Evolutionary conservation across 2,113 vertebrate species (phyloP).

Genomic region (Ascaphus truei): DNA sequence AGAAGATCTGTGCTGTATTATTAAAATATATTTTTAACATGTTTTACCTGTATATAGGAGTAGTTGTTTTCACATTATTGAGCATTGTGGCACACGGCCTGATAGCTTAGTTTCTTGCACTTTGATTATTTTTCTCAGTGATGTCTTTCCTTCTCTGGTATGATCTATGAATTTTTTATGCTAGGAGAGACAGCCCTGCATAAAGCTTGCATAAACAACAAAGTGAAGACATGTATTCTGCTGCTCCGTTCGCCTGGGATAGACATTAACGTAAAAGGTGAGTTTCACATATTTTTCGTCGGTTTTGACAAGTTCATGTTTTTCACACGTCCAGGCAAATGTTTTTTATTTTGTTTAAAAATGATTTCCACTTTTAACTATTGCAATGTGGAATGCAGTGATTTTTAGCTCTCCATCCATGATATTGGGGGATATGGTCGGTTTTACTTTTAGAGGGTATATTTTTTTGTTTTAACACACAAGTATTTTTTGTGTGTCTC

Average conservation of each 20-base stretch:
- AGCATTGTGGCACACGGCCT: conserved; percentile 55
- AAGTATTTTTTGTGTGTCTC: too few relatives aligned
- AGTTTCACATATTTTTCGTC: conserved; percentile 57
- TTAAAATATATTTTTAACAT: background rate
- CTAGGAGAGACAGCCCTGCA: conserved; percentile 92
- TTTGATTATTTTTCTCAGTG: conserved; percentile 67
- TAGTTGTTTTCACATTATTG: conserved; percentile 53
- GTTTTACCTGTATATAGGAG: background rate
- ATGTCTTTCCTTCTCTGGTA: conserved; percentile 61
- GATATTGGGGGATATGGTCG: too few relatives aligned
- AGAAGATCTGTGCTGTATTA: conserved; percentile 52
- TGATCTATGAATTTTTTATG: conserved; percentile 72
- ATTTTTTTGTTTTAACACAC: too few relatives aligned
- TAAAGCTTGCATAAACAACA: conserved; percentile 87
- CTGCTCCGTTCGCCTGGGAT: conserved; percentile 78
- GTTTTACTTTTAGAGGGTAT: too few relatives aligned
- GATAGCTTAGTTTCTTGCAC: conserved; percentile 56
- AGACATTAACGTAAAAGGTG: conserved; percentile 92
- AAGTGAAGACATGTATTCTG: conserved; percentile 79
- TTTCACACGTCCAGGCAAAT: too few relatives aligned
- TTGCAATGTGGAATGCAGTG: too few relatives aligned
- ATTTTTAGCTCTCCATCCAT: too few relatives aligned
- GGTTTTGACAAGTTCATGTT: too few relatives aligned
- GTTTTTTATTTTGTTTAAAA: too few relatives aligned
- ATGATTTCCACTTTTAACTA: too few relatives aligned